Base-by-base conservation (phyloP, 2,888 invertebrate genomes). In the Chesias legatella region DNA sequence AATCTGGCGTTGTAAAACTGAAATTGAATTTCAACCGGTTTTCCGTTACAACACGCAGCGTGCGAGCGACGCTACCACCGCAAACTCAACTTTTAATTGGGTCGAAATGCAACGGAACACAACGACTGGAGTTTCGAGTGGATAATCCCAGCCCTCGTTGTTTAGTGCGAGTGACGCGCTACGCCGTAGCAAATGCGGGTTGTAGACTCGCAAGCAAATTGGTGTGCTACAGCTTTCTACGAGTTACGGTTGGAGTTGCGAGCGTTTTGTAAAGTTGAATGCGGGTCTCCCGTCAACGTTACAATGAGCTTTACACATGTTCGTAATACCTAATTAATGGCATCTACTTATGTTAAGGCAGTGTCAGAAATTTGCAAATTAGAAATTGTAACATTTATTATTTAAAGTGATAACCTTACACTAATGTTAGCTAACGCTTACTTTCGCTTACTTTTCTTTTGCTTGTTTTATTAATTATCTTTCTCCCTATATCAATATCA, bases 51-150 rank as follows among this genome's bases (percentile, higher is more conserved):
- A 35, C 33, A 9, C 13, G 25, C 35, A 29, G 30, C 20, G 38
- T 49, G 49, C 49, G 41, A 24, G 30, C 50, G 48, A 44, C 43
- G 42, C 27, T 32, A 43, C 35, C 25, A 29, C 54, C 47, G 30
- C 45, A 41, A 36, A 33, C 45, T 25, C 25, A 28, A 52, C 48
- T 55, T 52, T 50, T 48, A 55, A 55, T 51, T 52, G 55, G 44
- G 29, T 42, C 38, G 40, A 38, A 48, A 50, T 48, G 48, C 46
- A 48, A 43, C 32, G 26, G 42, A 48, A 44, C 46, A 43, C 35
- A 35, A 17, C n/a, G n/a, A n/a, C n/a, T n/a, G n/a, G 33, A 43
- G 31, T 48, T 48, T 46, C 29, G 43, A 43, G 36, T 21, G 37
- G 33, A 47, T 47, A 47, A 44, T 43, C 38, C 41, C 29, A 21